phyloP scores from a whole-genome alignment of 2,797 vertebrate genomes.

The Uromys caudimaculatus region DNA sequence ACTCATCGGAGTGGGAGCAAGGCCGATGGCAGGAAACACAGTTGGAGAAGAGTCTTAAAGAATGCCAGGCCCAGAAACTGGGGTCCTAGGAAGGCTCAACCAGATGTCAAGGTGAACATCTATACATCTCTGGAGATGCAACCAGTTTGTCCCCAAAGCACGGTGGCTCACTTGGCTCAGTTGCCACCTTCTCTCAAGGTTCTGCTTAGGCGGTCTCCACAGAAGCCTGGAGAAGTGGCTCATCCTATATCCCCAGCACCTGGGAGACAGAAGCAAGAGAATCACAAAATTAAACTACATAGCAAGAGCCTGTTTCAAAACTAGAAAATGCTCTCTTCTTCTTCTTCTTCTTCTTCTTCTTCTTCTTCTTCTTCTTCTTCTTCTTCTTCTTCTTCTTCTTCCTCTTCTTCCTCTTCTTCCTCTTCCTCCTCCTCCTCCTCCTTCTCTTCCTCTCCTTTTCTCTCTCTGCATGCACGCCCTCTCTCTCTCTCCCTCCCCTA shows the following conservation, averaged over 20 bases:
- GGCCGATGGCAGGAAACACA: not conserved
- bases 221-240: not conserved
- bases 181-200: not conserved
- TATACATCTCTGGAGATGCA: not conserved
- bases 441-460: too few relatives aligned
- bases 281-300: not conserved
- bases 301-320: not conserved
- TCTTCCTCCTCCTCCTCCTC: too few relatives aligned
- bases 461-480: too few relatives aligned
- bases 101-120: not conserved
- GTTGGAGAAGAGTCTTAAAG: not conserved
- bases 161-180: accelerated
- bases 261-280: not conserved
- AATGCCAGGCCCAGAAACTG: not conserved
- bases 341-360: too few relatives aligned
- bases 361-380: too few relatives aligned
- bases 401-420: too few relatives aligned
- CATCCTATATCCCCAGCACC: not conserved
- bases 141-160: not conserved
- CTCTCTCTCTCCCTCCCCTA: too few relatives aligned
- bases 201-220: not conserved
- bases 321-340: too few relatives aligned
- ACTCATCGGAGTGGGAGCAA: not conserved
- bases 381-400: too few relatives aligned
- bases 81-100: not conserved